A percentile compares a stretch with the other conserved stretches of the same genome.
These are phyloP conservation scores for Lerista edwardsae DNA, from an alignment of 2,797 vertebrate species.

Conservation along the genomic window DNA sequence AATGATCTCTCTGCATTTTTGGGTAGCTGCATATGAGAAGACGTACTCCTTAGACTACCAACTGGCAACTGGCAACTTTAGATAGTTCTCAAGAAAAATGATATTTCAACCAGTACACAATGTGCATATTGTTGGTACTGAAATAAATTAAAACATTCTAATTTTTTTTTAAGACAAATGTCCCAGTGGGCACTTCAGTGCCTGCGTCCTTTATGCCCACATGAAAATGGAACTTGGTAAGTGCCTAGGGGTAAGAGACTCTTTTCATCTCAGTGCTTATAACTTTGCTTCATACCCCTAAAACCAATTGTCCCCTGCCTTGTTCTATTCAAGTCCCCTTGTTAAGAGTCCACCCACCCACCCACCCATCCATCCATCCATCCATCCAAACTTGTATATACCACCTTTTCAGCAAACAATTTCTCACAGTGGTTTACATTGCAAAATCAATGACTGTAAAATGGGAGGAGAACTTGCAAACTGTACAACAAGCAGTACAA, in stretches of 20 bases:
- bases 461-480: neutral
- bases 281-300: neutral
- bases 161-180: conserved; percentile 43
- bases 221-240: neutral
- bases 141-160: neutral
- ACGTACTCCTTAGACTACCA: conserved; percentile 53
- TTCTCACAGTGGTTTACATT: too few species aligned
- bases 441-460: neutral
- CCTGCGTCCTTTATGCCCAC: neutral
- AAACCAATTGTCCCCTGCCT: neutral
- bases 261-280: neutral
- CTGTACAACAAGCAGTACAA: neutral
- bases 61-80: conserved; percentile 64
- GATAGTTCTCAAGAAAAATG: conserved; percentile 45
- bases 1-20: conserved; percentile 75
- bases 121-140: conserved; percentile 37
- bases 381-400: too few species aligned
- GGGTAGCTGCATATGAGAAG: conserved; percentile 67
- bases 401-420: too few species aligned
- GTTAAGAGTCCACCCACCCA: too few species aligned
- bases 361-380: too few species aligned
- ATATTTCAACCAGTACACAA: conserved; percentile 23
- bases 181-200: neutral
- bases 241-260: neutral
- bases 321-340: neutral